These are phyloP conservation scores for Callipepla squamata DNA, from an alignment of 2,113 vertebrate genomes.

Conservation along the genomic window DNA sequence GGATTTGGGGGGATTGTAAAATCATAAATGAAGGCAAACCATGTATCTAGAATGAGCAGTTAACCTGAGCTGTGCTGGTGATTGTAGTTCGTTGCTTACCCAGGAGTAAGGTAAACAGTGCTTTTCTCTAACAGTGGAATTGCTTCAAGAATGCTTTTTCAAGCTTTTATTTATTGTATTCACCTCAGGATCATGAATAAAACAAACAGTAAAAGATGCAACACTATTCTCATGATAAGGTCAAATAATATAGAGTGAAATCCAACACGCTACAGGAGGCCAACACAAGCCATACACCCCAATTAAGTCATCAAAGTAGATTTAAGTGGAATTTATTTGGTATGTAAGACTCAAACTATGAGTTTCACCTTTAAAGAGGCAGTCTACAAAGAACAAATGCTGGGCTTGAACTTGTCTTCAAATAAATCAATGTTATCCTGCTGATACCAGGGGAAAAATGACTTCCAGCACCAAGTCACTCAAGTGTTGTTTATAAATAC, in stretches of 20 bases:
- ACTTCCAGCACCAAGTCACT: slow-evolving; percentile 31
- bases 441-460: slow-evolving; percentile 56
- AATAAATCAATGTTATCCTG: slow-evolving; percentile 66
- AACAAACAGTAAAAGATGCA: slow-evolving; percentile 57
- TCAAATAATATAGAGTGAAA: slow-evolving; percentile 48
- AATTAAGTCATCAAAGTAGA: slow-evolving; percentile 69
- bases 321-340: slow-evolving; percentile 61
- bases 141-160: slow-evolving; percentile 8
- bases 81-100: neutral
- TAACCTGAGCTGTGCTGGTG: neutral
- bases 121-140: neutral
- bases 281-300: slow-evolving; percentile 9
- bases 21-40: neutral
- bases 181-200: slow-evolving; percentile 66
- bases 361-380: slow-evolving; percentile 62
- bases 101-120: neutral
- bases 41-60: neutral
- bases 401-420: slow-evolving; percentile 62
- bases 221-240: slow-evolving; percentile 25
- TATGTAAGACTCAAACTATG: slow-evolving; percentile 55
- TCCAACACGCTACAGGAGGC: slow-evolving; percentile 33
- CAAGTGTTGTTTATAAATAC: slow-evolving; percentile 63
- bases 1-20: neutral
- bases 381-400: slow-evolving; percentile 61
- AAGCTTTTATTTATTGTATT: slow-evolving; percentile 57